Conservation (phyloP, 2,888 invertebrate genomes). For the Blera fallax region DNA sequence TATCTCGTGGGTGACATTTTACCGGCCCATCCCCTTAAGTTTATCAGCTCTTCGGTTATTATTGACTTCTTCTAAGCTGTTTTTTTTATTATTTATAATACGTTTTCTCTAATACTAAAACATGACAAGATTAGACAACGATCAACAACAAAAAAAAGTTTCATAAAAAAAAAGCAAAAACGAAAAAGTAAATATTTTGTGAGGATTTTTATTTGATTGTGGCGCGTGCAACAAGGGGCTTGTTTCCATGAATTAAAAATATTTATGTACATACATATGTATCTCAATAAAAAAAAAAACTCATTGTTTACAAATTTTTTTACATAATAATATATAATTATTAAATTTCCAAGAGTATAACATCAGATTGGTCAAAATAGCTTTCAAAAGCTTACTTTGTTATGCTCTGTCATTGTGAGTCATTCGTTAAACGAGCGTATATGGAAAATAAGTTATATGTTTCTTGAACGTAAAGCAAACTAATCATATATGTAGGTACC, state of each 20-base stretch:
- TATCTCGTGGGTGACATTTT: constrained; percentile 19
- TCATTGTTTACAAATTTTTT: neutral
- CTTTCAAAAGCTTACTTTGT: neutral
- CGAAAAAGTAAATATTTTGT: neutral
- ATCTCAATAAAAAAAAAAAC: neutral
- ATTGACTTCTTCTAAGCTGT: neutral
- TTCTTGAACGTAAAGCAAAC: neutral
- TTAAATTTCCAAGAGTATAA: neutral
- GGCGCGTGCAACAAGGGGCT: neutral
- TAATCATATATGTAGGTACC: neutral
- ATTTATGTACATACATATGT: too few relatives aligned
- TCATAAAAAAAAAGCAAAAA: neutral
- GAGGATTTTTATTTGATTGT: neutral
- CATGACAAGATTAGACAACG: neutral
- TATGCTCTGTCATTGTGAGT: constrained; percentile 14
- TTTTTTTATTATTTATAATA: neutral
- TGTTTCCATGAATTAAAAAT: neutral
- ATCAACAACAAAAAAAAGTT: neutral
- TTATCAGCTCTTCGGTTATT: constrained; percentile 3
- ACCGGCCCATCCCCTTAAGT: constrained; percentile 14
- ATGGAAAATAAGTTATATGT: neutral
- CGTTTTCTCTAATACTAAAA: neutral
- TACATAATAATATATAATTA: neutral
- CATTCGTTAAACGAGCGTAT: neutral
- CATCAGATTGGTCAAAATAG: neutral